Evolutionary conservation across 2,113 vertebrate genomes (phyloP).

Genomic region (Neopipo cinnamomea): DNA sequence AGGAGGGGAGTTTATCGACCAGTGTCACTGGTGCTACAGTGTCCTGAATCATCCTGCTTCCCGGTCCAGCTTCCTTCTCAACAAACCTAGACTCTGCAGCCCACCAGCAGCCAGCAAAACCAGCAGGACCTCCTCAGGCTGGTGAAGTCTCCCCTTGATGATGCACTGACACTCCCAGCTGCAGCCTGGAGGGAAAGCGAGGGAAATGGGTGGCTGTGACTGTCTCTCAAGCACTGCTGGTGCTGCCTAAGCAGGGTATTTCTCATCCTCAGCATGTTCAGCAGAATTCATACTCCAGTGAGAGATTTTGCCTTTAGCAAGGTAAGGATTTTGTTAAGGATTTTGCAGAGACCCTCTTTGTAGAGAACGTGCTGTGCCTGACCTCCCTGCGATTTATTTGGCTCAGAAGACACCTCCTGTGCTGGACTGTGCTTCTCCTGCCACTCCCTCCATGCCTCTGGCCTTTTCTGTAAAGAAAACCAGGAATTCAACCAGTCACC

Average conservation of each 20-base stretch:
- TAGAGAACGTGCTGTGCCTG: background rate
- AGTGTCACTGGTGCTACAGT: background rate
- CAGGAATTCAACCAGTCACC: background rate
- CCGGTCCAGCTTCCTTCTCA: background rate
- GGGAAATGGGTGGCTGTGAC: fast-evolving
- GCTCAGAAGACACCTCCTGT: background rate
- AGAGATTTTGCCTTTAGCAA: background rate
- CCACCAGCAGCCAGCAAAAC: background rate
- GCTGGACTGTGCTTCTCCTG: background rate
- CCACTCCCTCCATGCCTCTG: background rate
- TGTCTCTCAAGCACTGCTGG: background rate
- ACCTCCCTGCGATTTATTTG: background rate
- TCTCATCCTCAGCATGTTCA: background rate
- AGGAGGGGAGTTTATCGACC: background rate
- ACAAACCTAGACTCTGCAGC: background rate
- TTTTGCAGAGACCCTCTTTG: background rate
- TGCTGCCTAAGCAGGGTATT: background rate
- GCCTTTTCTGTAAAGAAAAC: background rate
- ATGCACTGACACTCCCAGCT: background rate
- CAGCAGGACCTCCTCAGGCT: background rate
- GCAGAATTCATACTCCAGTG: background rate
- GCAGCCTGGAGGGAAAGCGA: fast-evolving
- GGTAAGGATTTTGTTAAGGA: background rate
- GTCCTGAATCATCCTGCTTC: background rate
- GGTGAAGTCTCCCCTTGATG: background rate